phyloP scores from a whole-genome alignment of 2,888 invertebrate species.

The Yponomeuta plumbellus region DNA sequence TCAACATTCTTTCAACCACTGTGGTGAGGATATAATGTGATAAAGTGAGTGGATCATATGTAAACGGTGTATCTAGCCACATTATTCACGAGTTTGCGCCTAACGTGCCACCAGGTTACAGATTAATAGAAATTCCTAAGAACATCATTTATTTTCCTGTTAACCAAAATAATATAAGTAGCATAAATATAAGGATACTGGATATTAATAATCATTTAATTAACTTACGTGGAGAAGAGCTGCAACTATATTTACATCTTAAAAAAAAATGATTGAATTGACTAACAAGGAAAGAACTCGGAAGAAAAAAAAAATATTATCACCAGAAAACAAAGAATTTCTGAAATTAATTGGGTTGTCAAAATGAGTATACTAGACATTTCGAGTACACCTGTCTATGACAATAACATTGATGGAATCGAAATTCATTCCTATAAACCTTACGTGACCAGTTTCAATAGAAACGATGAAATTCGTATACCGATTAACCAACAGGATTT shows the following conservation, averaged over 20 bases:
- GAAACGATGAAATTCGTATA: conserved; percentile 39
- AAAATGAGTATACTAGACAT: conserved; percentile 8
- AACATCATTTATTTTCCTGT: conserved; percentile 12
- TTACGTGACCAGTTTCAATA: conserved; percentile 29
- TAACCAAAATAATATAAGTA: conserved; percentile 12
- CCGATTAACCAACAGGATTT: too few species aligned
- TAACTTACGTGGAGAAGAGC: conserved; percentile 20
- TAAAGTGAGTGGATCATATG: conserved; percentile 14
- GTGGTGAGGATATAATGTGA: conserved; percentile 16
- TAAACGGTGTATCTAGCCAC: conserved; percentile 13
- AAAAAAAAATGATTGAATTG: conserved; percentile 20
- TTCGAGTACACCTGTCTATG: conserved; percentile 9
- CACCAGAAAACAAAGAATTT: conserved; percentile 20
- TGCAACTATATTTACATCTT: conserved; percentile 20
- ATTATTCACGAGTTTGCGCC: conserved; percentile 18
- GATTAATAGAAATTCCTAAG: conserved; percentile 3
- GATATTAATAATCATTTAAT: conserved; percentile 19
- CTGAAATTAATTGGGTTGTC: conserved; percentile 4
- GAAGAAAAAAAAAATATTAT: conserved; percentile 20
- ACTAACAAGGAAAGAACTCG: conserved; percentile 17
- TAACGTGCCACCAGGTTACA: conserved; percentile 16
- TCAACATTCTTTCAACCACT: conserved; percentile 14
- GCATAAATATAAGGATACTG: conserved; percentile 15
- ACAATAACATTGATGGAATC: conserved; percentile 28
- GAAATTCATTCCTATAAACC: conserved; percentile 33